A percentile compares a stretch with the other conserved stretches of the same genome.
Conservation (phyloP, 37 sponge, comb jelly and placozoan species). For the Beroe forskalii region DNA sequence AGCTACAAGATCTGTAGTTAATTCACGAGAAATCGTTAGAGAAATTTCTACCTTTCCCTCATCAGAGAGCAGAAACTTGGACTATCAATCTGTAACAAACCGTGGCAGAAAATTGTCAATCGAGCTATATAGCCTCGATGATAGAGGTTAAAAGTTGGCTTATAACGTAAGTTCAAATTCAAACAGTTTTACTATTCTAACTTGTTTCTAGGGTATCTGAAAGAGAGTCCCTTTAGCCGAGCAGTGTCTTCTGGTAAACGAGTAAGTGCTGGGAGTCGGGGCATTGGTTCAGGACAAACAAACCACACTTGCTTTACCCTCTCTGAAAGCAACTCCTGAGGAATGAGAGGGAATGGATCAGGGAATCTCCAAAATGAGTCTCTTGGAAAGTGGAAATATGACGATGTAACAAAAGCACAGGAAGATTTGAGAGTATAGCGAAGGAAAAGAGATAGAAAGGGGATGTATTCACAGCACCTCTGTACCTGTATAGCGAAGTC, state of each 20-base stretch:
- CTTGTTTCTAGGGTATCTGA: background rate
- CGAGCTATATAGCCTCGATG: too few relatives aligned
- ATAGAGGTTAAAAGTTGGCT: background rate
- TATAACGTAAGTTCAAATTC: background rate
- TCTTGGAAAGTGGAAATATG: too few relatives aligned
- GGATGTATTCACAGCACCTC: background rate
- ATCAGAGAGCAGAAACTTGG: too few relatives aligned
- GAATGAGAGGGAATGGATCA: too few relatives aligned
- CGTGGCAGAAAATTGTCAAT: too few relatives aligned
- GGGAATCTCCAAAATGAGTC: too few relatives aligned
- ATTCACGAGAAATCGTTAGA: too few relatives aligned
- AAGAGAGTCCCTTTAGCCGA: background rate
- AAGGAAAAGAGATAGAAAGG: too few relatives aligned
- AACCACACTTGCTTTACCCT: background rate
- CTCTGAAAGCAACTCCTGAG: conserved; percentile 1
- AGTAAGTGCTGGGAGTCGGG: background rate
- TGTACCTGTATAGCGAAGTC: conserved; percentile 19
- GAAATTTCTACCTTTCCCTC: background rate
- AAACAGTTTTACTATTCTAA: too few relatives aligned
- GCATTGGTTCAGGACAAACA: background rate
- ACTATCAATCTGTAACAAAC: too few relatives aligned
- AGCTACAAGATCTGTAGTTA: background rate
- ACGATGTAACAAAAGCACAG: too few relatives aligned
- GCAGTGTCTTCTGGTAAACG: background rate
- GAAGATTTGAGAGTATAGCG: too few relatives aligned